These are phyloP conservation scores for Excalfactoria chinensis DNA, from an alignment of 2,113 vertebrate species.

Conservation along the genomic window DNA sequence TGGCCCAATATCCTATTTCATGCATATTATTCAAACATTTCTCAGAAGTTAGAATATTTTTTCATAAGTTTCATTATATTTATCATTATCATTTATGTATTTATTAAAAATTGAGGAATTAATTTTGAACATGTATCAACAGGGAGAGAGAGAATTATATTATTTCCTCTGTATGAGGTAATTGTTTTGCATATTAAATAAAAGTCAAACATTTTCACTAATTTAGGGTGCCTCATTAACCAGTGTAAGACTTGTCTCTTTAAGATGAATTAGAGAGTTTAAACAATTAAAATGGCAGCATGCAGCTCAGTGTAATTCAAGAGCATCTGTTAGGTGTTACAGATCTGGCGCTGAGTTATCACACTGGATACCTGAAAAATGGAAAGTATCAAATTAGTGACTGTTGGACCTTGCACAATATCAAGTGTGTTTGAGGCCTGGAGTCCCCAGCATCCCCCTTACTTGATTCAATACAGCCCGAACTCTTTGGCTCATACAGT, in stretches of 20 bases:
- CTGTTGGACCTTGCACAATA: not conserved
- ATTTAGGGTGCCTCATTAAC: not conserved
- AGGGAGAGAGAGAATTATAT: not conserved
- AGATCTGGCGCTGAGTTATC: not conserved
- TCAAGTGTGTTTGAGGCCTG: not conserved
- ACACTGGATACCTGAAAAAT: not conserved
- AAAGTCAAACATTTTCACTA: not conserved
- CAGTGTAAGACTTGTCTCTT: rapidly evolving
- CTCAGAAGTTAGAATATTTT: not conserved
- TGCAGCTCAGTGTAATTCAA: not conserved
- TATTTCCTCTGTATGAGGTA: not conserved
- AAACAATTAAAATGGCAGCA: not conserved
- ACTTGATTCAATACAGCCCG: not conserved
- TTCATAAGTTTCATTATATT: not conserved
- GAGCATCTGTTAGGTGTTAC: not conserved
- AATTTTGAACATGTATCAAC: not conserved
- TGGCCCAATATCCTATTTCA: not conserved
- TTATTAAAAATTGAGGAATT: not conserved
- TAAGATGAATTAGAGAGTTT: not conserved
- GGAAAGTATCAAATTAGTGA: not conserved
- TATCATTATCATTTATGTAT: not conserved
- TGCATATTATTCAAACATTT: constrained; percentile 15
- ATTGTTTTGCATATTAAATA: not conserved
- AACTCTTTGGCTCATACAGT: not conserved
- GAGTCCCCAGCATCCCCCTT: not conserved